These are phyloP conservation scores for Falco novaeseelandiae DNA, from an alignment of 2,797 vertebrate species.

Conservation along the genomic window DNA sequence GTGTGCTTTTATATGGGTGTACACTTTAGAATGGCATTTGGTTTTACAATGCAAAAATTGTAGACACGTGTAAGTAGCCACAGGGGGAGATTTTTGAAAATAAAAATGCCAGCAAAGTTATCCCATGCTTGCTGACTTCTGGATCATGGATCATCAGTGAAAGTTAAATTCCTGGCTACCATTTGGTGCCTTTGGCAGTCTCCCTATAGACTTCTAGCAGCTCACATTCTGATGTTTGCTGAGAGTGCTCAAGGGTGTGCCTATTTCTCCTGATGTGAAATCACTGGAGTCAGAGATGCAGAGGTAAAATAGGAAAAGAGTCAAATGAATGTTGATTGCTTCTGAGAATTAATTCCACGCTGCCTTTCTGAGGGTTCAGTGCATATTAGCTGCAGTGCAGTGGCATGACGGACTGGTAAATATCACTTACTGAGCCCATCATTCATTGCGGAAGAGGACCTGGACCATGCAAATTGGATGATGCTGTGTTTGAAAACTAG, in stretches of 20 bases:
- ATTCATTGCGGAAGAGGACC: slow-evolving; percentile 35
- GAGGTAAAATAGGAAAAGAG: slow-evolving; percentile 27
- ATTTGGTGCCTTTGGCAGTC: slow-evolving; percentile 15
- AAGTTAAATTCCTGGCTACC: not conserved
- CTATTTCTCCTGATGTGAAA: slow-evolving; percentile 25
- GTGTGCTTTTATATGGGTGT: not conserved
- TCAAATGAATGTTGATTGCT: slow-evolving; percentile 51
- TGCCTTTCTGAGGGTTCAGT: slow-evolving; percentile 36
- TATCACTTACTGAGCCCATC: slow-evolving; percentile 44
- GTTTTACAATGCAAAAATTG: not conserved
- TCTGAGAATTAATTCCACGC: slow-evolving; percentile 42
- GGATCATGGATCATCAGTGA: not conserved
- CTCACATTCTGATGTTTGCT: slow-evolving; percentile 15
- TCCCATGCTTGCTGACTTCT: not conserved
- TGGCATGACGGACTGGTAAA: slow-evolving; percentile 45
- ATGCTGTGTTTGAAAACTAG: slow-evolving; percentile 58
- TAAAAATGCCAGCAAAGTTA: slow-evolving; percentile 12
- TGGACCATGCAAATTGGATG: slow-evolving; percentile 64
- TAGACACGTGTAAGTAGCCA: not conserved
- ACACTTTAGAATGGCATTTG: not conserved
- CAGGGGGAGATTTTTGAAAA: slow-evolving; percentile 7
- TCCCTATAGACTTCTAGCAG: not conserved
- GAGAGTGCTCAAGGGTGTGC: slow-evolving; percentile 27
- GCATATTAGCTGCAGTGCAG: slow-evolving; percentile 24
- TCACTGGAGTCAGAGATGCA: slow-evolving; percentile 36